phyloP scores from a whole-genome alignment of 2,113 vertebrate species.

The Arvicanthis niloticus region DNA sequence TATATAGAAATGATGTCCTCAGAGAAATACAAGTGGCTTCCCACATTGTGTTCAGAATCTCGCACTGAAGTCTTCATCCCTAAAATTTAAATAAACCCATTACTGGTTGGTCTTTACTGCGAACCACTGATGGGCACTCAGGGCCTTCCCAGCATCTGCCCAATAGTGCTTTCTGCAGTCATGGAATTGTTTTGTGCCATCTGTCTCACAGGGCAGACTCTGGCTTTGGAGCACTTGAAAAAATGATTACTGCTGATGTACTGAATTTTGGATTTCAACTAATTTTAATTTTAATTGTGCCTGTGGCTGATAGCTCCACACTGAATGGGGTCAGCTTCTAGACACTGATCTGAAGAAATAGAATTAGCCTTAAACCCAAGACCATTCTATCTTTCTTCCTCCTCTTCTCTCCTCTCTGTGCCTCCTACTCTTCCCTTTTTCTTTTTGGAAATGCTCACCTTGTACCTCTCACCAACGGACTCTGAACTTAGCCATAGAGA shows the following conservation, averaged over 20 bases:
- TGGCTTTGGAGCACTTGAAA: not conserved
- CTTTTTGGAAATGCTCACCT: not conserved
- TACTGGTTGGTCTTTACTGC: not conserved
- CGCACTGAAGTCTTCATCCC: not conserved
- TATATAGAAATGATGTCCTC: not conserved
- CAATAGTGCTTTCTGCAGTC: not conserved
- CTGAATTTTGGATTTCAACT: constrained; percentile 47
- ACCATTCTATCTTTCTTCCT: not conserved
- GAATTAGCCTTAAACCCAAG: not conserved
- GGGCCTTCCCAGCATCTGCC: not conserved
- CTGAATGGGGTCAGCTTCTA: not conserved
- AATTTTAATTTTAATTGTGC: constrained; percentile 57
- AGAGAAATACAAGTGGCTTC: not conserved
- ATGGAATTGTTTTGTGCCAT: not conserved
- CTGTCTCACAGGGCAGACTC: not conserved
- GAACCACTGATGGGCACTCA: not conserved
- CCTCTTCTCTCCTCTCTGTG: not conserved
- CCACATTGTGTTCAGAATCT: not conserved
- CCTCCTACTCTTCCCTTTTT: not conserved
- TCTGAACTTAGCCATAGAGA: not conserved
- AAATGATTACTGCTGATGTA: not conserved
- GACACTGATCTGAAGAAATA: not conserved
- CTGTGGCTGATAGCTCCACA: not conserved
- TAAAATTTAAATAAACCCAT: not conserved
- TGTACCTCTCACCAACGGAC: not conserved